These are phyloP conservation scores for Littorina saxatilis DNA, from an alignment of 1,140 invertebrate species.

Conservation along the genomic window DNA sequence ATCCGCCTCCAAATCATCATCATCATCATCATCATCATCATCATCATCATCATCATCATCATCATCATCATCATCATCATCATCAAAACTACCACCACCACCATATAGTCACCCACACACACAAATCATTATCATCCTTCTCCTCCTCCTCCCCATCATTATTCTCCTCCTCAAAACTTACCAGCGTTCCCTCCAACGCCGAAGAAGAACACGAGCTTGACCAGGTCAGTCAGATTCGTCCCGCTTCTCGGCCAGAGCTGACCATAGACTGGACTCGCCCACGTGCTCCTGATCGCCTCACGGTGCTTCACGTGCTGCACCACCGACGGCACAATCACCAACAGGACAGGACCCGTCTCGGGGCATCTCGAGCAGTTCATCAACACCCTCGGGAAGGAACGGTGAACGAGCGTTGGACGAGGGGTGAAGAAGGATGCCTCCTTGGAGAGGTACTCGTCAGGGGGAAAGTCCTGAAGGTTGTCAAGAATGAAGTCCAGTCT, in stretches of 20 bases:
- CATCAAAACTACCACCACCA: too few species aligned
- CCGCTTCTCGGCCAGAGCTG: neutral
- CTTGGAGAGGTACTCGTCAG: neutral
- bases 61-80: too few species aligned
- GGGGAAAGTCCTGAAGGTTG: too few species aligned
- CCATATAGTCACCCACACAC: too few species aligned
- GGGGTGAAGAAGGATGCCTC: neutral
- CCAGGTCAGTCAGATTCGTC: slow-evolving; percentile 12
- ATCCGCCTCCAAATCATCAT: too few species aligned
- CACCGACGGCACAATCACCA: slow-evolving; percentile 60
- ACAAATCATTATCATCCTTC: too few species aligned
- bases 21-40: too few species aligned
- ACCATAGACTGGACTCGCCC: slow-evolving; percentile 51
- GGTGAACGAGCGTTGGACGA: neutral
- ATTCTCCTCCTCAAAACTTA: too few species aligned
- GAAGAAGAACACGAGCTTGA: slow-evolving; percentile 43
- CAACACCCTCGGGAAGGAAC: neutral
- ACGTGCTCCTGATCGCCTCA: slow-evolving; percentile 63
- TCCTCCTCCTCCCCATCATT: too few species aligned
- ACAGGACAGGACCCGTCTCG: slow-evolving; percentile 25
- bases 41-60: too few species aligned
- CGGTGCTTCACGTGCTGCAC: slow-evolving; percentile 49
- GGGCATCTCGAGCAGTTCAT: slow-evolving; percentile 10
- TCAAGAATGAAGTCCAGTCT: too few species aligned
- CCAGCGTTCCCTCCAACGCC: too few species aligned